phyloP scores from a whole-genome alignment of 2,888 invertebrate genomes.

The Homarus gammarus region DNA sequence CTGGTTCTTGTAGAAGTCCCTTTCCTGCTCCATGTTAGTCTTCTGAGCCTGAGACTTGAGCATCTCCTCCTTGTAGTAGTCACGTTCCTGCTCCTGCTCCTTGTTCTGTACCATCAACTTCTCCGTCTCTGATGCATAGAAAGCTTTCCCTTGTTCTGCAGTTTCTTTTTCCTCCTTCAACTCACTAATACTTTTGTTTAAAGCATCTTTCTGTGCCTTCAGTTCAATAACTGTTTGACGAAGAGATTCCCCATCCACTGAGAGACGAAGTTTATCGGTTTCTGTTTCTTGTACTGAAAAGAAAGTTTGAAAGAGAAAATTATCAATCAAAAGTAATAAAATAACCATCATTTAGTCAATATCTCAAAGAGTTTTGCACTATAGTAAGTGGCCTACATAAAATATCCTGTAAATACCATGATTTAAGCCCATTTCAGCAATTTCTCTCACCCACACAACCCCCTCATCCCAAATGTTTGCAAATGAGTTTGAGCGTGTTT shows the following conservation, averaged over 20 bases:
- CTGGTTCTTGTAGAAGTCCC: constrained; percentile 61
- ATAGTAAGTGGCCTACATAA: no score
- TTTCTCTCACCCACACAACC: no score
- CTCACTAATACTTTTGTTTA: constrained; percentile 40
- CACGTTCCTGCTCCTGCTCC: constrained; percentile 65
- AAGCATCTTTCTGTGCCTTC: constrained; percentile 5
- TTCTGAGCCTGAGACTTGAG: constrained; percentile 32
- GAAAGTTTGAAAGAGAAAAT: no score
- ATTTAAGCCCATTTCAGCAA: no score
- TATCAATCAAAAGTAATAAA: no score
- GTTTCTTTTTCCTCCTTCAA: constrained; percentile 54
- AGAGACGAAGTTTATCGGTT: constrained; percentile 54
- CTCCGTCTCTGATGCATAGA: constrained; percentile 55
- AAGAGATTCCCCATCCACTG: constrained; percentile 47
- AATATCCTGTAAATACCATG: no score
- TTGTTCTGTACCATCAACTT: constrained; percentile 33
- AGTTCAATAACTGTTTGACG: constrained; percentile 43
- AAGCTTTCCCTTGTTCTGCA: constrained; percentile 55
- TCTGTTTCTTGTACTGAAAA: constrained; percentile 56
- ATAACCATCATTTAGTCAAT: no score
- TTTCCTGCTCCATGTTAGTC: constrained; percentile 46
- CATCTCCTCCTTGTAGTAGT: constrained; percentile 63
- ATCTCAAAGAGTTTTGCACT: no score
- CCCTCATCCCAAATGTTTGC: no score
- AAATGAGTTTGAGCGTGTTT: no score